These are phyloP conservation scores for Crocallis elinguaria DNA, from an alignment of 2,888 invertebrate species.

Conservation along the genomic window DNA sequence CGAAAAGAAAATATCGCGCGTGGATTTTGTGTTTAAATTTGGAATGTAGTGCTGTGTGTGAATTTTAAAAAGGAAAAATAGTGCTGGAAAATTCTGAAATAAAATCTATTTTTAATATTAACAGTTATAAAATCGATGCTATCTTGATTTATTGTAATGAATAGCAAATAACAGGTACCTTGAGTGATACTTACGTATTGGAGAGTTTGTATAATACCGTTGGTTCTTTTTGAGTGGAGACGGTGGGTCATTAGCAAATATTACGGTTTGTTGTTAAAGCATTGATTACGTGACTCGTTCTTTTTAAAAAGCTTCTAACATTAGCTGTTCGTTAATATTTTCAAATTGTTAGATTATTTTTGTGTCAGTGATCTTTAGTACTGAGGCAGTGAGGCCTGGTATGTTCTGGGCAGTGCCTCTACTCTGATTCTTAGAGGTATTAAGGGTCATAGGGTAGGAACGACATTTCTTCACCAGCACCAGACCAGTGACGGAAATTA, in stretches of 20 bases:
- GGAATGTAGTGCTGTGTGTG: slow-evolving; percentile 1
- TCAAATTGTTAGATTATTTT: too few species aligned
- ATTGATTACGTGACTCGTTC: slow-evolving; percentile 18
- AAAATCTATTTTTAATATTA: background rate
- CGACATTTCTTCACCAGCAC: too few species aligned
- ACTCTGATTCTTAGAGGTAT: too few species aligned
- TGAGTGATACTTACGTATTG: slow-evolving; percentile 7
- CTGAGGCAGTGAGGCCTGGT: too few species aligned
- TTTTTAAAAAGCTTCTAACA: background rate
- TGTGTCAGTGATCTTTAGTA: too few species aligned
- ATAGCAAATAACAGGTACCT: background rate
- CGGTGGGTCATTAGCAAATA: slow-evolving; percentile 11
- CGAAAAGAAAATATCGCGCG: slow-evolving; percentile 33
- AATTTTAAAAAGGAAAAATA: background rate
- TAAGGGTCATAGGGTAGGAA: too few species aligned
- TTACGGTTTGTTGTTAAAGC: slow-evolving; percentile 22
- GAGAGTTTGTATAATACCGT: slow-evolving; percentile 13
- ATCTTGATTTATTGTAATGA: background rate
- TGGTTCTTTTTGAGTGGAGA: background rate
- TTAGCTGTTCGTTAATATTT: too few species aligned
- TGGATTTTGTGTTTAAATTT: slow-evolving; percentile 5
- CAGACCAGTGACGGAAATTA: too few species aligned
- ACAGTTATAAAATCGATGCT: background rate
- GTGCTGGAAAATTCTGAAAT: background rate
- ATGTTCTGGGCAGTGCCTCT: too few species aligned